Evolutionary conservation across 2,113 vertebrate species (phyloP), one percentile per base, ranked within the genome.

Genomic region (Clinocottus analis): DNA sequence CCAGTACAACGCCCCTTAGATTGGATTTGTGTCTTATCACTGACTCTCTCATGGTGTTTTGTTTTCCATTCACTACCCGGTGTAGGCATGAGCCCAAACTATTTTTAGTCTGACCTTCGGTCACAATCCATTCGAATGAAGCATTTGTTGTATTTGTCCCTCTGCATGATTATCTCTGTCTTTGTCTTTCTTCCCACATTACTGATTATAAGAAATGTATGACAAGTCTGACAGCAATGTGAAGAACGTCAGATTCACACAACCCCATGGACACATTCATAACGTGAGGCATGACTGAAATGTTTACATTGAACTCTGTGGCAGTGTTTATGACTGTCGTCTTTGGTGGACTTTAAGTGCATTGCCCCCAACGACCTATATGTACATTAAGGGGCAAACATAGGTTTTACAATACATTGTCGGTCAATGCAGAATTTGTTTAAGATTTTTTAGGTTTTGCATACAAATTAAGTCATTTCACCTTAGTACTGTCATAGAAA

Each of bases 51-150:
- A 9, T 43, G n/a, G 45, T 76, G 67, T 85, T 80, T 68, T 56
- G 23, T 77, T 86, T 88, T 83, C 85, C 79, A 63, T 67, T 72
- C 70, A 49, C 25, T 53, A 39, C 37, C 35, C 60, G 19, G 65
- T 75, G 67, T 60, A 56, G 47, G 66, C 63, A 87, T 76, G 61
- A 82, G 47, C 60, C 49, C 16, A 49, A 55, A 66, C 73, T 92
- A 93, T 92, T 89, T 88, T 84, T 85, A 90, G 75, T 66, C 23
- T 74, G 85, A 75, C 85, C 83, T 87, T 84, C 75, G n/a, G n/a
- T 75, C 70, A 63, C 80, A 87, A 65, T 83, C 86, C 74, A 72
- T 70, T 59, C 63, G 76, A 78, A 85, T 68, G 56, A 82, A 69
- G 80, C 80, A 82, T 69, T 85, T 84, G 71, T 64, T 77, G 27